These are phyloP conservation scores for Trachymyrmex septentrionalis DNA, from an alignment of 1,140 invertebrate species.

Conservation along the genomic window DNA sequence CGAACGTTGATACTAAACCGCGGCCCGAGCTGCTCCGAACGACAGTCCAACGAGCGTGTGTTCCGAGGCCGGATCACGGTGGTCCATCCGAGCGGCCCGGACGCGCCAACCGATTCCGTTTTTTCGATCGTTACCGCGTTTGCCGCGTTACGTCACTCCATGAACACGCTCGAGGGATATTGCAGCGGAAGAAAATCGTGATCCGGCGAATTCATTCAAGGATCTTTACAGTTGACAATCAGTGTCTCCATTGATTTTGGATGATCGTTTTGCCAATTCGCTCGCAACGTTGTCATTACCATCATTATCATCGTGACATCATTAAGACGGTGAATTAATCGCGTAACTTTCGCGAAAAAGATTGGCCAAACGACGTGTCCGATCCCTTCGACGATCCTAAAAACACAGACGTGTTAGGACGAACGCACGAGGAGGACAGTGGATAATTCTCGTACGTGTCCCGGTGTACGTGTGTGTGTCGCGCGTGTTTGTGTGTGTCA, in stretches of 20 bases:
- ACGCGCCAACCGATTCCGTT: constrained; percentile 43
- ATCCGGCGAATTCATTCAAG: not conserved
- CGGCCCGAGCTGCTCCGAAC: constrained; percentile 79
- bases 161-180: constrained; percentile 13
- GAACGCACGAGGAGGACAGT: constrained; percentile 32
- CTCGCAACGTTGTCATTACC: not conserved
- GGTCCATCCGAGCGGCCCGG: constrained; percentile 64
- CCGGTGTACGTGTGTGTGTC: constrained; percentile 45
- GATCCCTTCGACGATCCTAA: constrained; percentile 13
- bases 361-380: constrained; percentile 5
- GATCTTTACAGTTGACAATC: not conserved
- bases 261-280: not conserved
- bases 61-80: constrained; percentile 80
- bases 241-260: not conserved
- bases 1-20: constrained; percentile 82
- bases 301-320: constrained; percentile 12
- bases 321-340: constrained; percentile 22
- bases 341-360: constrained; percentile 39
- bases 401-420: constrained; percentile 13
- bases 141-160: constrained; percentile 4
- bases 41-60: constrained; percentile 82
- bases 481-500: constrained; percentile 49
- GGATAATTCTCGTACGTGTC: constrained; percentile 16
- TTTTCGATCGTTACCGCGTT: constrained; percentile 12
- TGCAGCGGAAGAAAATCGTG: not conserved